phyloP scores from a whole-genome alignment of 2,113 vertebrate species.

The Rattus rattus region DNA sequence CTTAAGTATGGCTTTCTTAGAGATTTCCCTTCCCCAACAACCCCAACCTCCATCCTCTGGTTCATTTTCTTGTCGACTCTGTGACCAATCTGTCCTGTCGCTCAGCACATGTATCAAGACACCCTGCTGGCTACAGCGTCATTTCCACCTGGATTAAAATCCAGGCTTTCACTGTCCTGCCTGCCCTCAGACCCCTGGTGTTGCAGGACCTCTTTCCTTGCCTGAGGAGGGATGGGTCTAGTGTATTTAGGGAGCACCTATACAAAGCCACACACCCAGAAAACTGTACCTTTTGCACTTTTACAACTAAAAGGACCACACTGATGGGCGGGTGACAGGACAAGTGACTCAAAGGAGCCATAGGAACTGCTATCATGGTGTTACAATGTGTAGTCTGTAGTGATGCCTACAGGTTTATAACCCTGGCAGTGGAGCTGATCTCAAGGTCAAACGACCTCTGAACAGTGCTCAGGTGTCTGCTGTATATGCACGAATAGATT shows the following conservation, averaged over 20 bases:
- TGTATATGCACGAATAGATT: background rate
- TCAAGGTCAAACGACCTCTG: too few species aligned
- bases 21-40: background rate
- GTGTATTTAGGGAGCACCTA: background rate
- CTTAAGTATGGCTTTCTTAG: background rate
- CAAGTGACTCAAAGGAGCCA: background rate
- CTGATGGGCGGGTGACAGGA: background rate
- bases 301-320: background rate
- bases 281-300: background rate
- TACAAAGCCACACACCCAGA: background rate
- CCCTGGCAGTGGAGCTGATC: background rate
- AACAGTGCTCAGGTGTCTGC: background rate
- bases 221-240: background rate
- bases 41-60: background rate
- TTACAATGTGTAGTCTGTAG: background rate
- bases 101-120: background rate
- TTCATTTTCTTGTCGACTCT: background rate
- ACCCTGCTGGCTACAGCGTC: background rate
- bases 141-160: background rate
- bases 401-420: background rate
- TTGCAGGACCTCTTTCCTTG: background rate
- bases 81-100: background rate
- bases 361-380: fast-evolving
- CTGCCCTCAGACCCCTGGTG: background rate
- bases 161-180: background rate